Conservation (phyloP, 2,888 invertebrate species). For the Epistrophe eligans region DNA sequence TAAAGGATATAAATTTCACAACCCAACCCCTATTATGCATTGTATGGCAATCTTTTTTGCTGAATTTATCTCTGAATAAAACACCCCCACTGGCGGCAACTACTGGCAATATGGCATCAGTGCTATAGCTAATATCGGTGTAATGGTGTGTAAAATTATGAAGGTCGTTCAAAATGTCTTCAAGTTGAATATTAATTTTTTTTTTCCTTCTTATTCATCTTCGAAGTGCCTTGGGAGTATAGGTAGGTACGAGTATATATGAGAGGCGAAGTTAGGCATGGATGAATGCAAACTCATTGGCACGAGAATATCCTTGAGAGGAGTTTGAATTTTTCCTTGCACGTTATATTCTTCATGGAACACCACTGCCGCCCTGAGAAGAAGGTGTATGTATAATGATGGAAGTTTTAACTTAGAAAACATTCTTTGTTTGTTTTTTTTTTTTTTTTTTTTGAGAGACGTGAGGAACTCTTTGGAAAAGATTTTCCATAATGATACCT, state of each 20-base stretch:
- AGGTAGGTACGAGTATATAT: conserved; percentile 4
- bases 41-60: conserved; percentile 46
- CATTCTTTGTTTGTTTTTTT: conserved; percentile 62
- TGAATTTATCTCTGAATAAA: conserved; percentile 18
- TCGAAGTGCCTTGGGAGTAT: conserved; percentile 48
- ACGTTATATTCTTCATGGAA: conserved; percentile 59
- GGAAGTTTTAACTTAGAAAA: conserved; percentile 43
- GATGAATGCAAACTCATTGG: conserved; percentile 66
- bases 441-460: conserved; percentile 19
- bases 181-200: conserved; percentile 76
- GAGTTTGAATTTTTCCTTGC: conserved; percentile 35
- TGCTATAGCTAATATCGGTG: conserved; percentile 71
- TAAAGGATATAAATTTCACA: conserved; percentile 67
- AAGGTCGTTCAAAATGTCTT: conserved; percentile 75
- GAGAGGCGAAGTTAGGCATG: conserved; percentile 49
- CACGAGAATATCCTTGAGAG: conserved; percentile 48
- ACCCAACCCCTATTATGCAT: conserved; percentile 21
- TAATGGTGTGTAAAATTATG: conserved; percentile 76
- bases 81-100: conserved; percentile 11
- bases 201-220: conserved; percentile 9
- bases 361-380: conserved; percentile 3
- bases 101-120: conserved; percentile 2
- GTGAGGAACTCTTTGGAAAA: conserved; percentile 54
- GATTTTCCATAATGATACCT: conserved; percentile 60
- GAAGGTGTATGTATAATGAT: conserved; percentile 7